A percentile compares a stretch with the other conserved stretches of the same genome.
These are phyloP conservation scores for Calliopum simillimum DNA, from an alignment of 2,888 invertebrate genomes.

Conservation along the genomic window DNA sequence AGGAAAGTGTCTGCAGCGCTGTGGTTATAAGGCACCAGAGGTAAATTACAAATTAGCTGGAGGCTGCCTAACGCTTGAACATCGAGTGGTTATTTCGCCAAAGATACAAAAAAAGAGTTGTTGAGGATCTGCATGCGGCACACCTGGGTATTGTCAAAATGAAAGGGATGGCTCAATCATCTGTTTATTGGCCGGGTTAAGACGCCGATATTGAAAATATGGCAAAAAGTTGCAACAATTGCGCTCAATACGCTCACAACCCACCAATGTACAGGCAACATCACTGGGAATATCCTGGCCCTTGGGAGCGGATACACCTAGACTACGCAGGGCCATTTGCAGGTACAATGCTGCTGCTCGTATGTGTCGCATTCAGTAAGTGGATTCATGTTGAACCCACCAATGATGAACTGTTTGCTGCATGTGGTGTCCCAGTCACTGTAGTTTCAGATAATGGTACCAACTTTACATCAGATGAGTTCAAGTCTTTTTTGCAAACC, in stretches of 20 bases:
- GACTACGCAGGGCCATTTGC: no score
- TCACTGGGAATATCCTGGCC: no score
- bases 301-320: no score
- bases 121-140: no score
- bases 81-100: slow-evolving; percentile 15
- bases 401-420: no score
- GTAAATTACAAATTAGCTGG: slow-evolving; percentile 8
- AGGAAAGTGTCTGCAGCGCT: slow-evolving; percentile 6
- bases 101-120: background rate
- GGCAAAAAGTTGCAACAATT: background rate
- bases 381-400: background rate
- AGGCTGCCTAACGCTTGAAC: slow-evolving; percentile 17
- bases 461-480: slow-evolving; percentile 37
- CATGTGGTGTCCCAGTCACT: slow-evolving; percentile 44
- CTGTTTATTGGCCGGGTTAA: no score
- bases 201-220: no score
- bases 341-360: no score
- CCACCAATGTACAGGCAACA: slow-evolving; percentile 10
- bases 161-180: no score
- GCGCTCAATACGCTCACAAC: slow-evolving; percentile 3
- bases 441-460: slow-evolving; percentile 51
- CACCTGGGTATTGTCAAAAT: no score
- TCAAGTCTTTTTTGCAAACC: slow-evolving; percentile 33
- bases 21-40: slow-evolving; percentile 19
- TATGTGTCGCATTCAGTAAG: background rate